These are phyloP conservation scores for Trochalopteron elliotii DNA, from an alignment of 2,113 vertebrate species.

Conservation along the genomic window DNA sequence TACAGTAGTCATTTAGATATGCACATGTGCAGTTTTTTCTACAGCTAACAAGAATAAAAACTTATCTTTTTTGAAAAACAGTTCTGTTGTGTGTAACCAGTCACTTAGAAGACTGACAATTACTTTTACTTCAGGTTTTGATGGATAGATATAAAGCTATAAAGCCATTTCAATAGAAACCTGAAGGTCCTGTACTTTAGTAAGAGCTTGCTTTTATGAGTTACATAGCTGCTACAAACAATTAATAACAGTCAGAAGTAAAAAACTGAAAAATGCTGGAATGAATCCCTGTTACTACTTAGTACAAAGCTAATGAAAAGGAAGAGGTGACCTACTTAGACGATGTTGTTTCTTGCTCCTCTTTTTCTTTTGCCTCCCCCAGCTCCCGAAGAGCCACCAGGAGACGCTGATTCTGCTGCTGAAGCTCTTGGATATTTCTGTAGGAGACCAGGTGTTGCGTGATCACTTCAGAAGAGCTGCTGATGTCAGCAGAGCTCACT, in stretches of 20 bases:
- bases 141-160: not conserved
- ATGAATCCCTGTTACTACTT: not conserved
- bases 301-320: not conserved
- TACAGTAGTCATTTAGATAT: not conserved
- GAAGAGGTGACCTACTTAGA: constrained; percentile 73
- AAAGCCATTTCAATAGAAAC: not conserved
- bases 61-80: not conserved
- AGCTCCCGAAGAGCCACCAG: constrained; percentile 90
- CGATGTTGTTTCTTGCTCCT: constrained; percentile 85
- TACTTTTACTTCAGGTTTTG: not conserved
- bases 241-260: not conserved
- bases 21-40: too few species aligned
- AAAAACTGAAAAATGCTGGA: not conserved
- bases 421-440: constrained; percentile 92
- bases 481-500: constrained; percentile 88
- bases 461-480: constrained; percentile 95
- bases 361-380: constrained; percentile 87
- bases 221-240: not conserved
- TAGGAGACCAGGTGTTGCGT: constrained; percentile 93
- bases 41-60: not conserved
- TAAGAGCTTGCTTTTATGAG: not conserved
- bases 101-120: not conserved
- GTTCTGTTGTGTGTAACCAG: not conserved
- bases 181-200: not conserved
- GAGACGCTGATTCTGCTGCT: constrained; percentile 95